Conservation (phyloP, 1,140 invertebrate species). For the Berghia stephanieae region DNA sequence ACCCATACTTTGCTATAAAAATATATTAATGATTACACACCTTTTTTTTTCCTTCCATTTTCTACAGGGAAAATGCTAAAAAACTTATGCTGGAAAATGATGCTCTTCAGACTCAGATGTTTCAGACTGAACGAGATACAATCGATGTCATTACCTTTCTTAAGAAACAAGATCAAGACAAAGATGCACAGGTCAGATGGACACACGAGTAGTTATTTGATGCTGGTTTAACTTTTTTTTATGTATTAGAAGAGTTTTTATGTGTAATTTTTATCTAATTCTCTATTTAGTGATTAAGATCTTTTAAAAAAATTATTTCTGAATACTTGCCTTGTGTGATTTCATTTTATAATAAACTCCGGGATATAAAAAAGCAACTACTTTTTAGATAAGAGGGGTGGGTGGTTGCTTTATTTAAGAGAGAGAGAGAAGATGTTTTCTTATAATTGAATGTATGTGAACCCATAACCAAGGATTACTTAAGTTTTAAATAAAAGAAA, state of each 20-base stretch:
- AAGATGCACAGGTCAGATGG: constrained; percentile 61
- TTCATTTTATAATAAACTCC: too few relatives aligned
- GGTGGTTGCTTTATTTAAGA: neutral
- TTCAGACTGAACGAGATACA: constrained; percentile 65
- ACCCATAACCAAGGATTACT: neutral
- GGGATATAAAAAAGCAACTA: too few relatives aligned
- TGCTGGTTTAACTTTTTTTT: too few relatives aligned
- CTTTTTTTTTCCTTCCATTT: neutral
- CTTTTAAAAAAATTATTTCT: too few relatives aligned
- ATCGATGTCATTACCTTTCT: constrained; percentile 67
- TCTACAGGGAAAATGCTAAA: constrained; percentile 61
- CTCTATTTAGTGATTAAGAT: too few relatives aligned
- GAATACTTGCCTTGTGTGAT: too few relatives aligned
- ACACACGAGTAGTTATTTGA: too few relatives aligned
- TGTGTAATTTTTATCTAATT: too few relatives aligned
- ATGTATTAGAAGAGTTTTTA: too few relatives aligned
- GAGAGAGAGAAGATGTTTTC: neutral
- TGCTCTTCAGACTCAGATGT: constrained; percentile 59
- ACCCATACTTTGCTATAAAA: too few relatives aligned
- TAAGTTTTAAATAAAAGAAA: neutral
- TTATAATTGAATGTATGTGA: neutral
- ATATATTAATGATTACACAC: too few relatives aligned
- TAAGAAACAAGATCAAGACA: constrained; percentile 63
- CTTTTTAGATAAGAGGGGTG: neutral
- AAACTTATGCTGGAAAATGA: constrained; percentile 63